Percentiles rank a stretch among this genome's conserved stretches.
phyloP scores from a whole-genome alignment of 2,113 vertebrate species.

The Erinaceus europaeus region DNA sequence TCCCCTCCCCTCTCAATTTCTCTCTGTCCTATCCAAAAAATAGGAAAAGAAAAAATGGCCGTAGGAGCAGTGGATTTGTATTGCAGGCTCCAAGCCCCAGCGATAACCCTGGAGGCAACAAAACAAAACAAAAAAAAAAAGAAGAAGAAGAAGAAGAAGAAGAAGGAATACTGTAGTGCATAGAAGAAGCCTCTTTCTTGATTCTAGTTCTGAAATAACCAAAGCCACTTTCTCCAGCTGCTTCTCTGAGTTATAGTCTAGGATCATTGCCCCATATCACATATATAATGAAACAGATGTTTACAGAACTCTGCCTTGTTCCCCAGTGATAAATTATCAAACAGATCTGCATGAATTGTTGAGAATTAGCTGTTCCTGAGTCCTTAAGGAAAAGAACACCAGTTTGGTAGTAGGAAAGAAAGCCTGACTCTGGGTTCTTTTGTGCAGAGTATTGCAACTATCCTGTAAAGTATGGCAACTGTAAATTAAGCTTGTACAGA shows the following conservation, averaged over 20 bases:
- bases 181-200: background rate
- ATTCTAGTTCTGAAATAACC: background rate
- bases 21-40: too few relatives aligned
- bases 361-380: background rate
- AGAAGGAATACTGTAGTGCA: background rate
- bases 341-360: background rate
- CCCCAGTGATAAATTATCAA: background rate
- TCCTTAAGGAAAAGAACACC: background rate
- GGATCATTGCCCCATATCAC: background rate
- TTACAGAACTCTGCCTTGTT: background rate
- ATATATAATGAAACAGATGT: background rate
- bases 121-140: too few relatives aligned
- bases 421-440: background rate
- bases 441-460: constrained; percentile 54
- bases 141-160: too few relatives aligned
- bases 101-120: too few relatives aligned
- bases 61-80: too few relatives aligned
- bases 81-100: too few relatives aligned
- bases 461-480: rapidly evolving
- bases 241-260: background rate
- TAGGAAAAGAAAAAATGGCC: too few relatives aligned
- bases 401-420: background rate
- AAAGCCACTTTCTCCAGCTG: background rate
- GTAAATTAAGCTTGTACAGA: rapidly evolving
- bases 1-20: too few relatives aligned